Base-by-base conservation (phyloP, 2,113 vertebrate genomes). In the Nothobranchius kuhntae region DNA sequence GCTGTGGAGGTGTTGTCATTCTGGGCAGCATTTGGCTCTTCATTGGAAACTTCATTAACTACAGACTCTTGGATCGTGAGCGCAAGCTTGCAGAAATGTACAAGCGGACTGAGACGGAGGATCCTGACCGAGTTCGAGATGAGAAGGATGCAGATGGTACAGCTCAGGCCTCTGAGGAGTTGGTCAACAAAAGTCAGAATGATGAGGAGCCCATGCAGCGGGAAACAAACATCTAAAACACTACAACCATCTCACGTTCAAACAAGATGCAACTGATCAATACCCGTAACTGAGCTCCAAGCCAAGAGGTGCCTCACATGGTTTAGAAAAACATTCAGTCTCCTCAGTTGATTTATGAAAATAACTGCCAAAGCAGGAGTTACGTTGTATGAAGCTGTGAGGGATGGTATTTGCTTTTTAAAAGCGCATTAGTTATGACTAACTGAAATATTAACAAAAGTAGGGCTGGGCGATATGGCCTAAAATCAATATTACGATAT, bases 1-100 rank as follows among this genome's bases (percentile, higher is more conserved):
- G 92, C 89, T 96, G 96, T 0, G 97, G 98, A 3, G 65, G 81
- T 3, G 81, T 98, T 30, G 96, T 99, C 44, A 94, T 95, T 44
- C 3, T 94, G 5, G 89, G 96, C 70, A 96, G 96, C 53, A 88
- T 98, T 73, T 98, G 95, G 95, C 92, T 99, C 47, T 96, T 99
- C 80, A 94, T 98, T 59, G 96, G 96, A 13, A 99, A 99, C 87
- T 90, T 93, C 78, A 94, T 96, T 60, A 99, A 99, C 92, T 99
- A 99, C 76, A 95, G 94, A 78, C 91, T 99, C 59, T 87, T 98
- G 68, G 96, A 92, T 0, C 94, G 92, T 45, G 98, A 99, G 85
- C 94, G 90, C 73, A 94, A 93, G 63, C 24, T 64, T 17, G 90
- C 91, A 56, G 84, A 92, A 46, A 81, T 86, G 79, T 93, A 91